Evolutionary conservation across 2,797 vertebrate species (phyloP).

Genomic region (Pipistrellus kuhlii): DNA sequence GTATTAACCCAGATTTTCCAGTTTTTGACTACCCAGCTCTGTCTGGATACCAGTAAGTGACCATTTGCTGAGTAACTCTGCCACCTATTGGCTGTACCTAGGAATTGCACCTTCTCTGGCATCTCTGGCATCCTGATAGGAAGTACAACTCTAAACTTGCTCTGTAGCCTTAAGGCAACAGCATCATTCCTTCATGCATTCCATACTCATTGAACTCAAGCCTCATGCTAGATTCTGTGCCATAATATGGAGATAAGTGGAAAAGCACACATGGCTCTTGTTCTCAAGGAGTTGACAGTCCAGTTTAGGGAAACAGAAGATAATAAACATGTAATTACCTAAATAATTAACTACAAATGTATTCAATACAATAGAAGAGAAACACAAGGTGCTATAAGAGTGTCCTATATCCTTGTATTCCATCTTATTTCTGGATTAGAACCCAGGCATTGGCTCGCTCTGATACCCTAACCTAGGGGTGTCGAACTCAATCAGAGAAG

Average conservation of each 20-base stretch:
- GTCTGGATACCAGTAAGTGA: not conserved
- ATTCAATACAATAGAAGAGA: not conserved
- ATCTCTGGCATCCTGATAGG: not conserved
- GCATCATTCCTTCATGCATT: not conserved
- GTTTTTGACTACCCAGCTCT: slow-evolving; percentile 36
- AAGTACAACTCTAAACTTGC: not conserved
- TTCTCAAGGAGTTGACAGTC: slow-evolving; percentile 17
- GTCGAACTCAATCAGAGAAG: too few relatives aligned
- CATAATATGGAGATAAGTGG: not conserved
- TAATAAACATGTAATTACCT: not conserved
- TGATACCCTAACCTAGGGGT: not conserved
- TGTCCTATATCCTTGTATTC: not conserved
- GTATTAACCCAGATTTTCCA: slow-evolving; percentile 15
- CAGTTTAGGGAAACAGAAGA: not conserved
- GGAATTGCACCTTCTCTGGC: slow-evolving; percentile 50
- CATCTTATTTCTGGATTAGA: not conserved
- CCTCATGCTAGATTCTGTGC: not conserved
- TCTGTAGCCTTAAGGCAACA: not conserved
- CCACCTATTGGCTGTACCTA: slow-evolving; percentile 77
- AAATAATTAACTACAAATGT: not conserved
- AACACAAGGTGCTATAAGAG: not conserved
- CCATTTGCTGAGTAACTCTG: slow-evolving; percentile 66
- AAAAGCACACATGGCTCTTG: not conserved
- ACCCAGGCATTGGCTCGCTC: not conserved
- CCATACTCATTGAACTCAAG: not conserved